These are phyloP conservation scores for Protobothrops flavoviridis DNA, from an alignment of 2,113 vertebrate genomes.

Conservation along the genomic window DNA sequence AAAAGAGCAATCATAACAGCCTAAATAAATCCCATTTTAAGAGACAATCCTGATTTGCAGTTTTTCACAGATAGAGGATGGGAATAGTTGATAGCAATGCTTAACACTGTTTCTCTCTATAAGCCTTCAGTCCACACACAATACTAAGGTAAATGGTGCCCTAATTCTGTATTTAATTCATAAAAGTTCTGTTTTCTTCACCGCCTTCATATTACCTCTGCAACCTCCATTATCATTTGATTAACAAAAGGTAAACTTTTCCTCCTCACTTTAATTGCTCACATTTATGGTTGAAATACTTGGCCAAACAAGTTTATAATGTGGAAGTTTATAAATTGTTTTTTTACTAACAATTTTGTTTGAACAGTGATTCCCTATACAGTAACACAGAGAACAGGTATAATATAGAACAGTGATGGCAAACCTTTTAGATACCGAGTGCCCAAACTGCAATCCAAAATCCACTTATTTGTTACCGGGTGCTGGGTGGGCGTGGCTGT, in stretches of 20 bases:
- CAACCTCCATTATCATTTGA: neutral
- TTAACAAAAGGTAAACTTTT: neutral
- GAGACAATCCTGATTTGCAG: neutral
- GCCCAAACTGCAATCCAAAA: too few species aligned
- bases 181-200: neutral
- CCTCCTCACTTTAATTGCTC: neutral
- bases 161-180: neutral
- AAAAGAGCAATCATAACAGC: neutral
- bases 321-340: neutral
- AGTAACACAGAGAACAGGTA: constrained; percentile 24
- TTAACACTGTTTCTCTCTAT: neutral
- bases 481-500: too few species aligned
- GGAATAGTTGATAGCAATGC: neutral
- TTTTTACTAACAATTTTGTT: constrained; percentile 19
- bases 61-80: neutral
- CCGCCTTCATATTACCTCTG: neutral
- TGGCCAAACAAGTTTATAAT: neutral
- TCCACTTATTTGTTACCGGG: too few species aligned
- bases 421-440: too few species aligned
- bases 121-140: neutral
- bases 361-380: constrained; percentile 3
- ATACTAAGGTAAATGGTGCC: neutral
- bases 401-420: constrained; percentile 6
- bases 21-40: neutral
- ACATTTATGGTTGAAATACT: neutral